Evolutionary conservation across 2,888 invertebrate species (phyloP).

Genomic region (Mythimna loreyi): DNA sequence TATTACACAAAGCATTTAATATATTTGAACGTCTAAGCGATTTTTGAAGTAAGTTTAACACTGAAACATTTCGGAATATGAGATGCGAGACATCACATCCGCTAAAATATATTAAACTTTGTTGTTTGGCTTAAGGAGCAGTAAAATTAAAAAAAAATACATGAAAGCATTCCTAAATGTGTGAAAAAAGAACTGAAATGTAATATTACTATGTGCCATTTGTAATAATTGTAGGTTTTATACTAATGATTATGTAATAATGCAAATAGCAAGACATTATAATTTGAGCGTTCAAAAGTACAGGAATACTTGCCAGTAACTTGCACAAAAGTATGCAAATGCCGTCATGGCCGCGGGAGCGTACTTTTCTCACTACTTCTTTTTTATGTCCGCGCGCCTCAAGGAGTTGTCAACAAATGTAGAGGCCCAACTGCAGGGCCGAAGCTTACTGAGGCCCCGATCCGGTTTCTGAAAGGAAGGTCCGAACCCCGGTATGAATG

Average conservation of each 20-base stretch:
- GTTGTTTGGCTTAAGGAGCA: too few relatives aligned
- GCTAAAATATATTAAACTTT: background rate
- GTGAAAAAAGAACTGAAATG: background rate
- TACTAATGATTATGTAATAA: background rate
- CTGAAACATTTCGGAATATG: background rate
- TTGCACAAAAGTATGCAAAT: background rate
- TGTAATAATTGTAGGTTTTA: slow-evolving; percentile 5
- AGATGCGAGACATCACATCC: background rate
- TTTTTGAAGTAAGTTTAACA: background rate
- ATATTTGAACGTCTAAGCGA: background rate
- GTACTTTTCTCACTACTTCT: background rate
- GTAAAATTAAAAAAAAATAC: too few relatives aligned
- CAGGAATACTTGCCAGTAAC: background rate
- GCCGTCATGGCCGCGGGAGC: background rate
- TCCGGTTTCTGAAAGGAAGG: too few relatives aligned
- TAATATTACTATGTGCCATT: slow-evolving; percentile 28
- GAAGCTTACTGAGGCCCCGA: too few relatives aligned
- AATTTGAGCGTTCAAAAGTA: background rate
- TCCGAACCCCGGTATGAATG: too few relatives aligned
- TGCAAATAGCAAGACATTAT: background rate
- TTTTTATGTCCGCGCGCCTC: too few relatives aligned
- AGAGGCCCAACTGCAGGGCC: too few relatives aligned
- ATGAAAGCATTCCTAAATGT: slow-evolving; percentile 1
- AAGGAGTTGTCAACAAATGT: too few relatives aligned
- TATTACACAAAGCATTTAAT: background rate